phyloP scores from a whole-genome alignment of 1,140 invertebrate species.

The Archegozetes longisetosus region DNA sequence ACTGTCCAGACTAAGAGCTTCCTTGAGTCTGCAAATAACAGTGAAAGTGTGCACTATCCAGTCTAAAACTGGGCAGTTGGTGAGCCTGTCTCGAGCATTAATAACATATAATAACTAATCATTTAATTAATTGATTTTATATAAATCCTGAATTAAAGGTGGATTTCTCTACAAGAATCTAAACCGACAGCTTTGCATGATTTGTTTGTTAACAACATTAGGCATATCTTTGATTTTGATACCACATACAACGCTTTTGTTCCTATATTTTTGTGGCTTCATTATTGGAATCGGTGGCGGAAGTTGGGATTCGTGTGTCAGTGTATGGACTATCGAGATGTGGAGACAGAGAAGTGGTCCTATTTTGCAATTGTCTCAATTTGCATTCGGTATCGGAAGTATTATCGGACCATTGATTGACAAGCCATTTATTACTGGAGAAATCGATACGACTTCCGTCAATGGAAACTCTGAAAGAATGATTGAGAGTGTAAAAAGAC shows the following conservation, averaged over 20 bases:
- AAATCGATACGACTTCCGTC: background rate
- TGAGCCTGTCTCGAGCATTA: no score
- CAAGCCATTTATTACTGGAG: constrained; percentile 10
- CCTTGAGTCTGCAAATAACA: no score
- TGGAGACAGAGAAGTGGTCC: constrained; percentile 5
- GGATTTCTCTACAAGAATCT: background rate
- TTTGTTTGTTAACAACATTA: background rate
- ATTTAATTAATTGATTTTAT: background rate
- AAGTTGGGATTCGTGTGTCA: constrained; percentile 7
- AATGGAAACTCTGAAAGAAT: background rate
- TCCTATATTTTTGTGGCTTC: background rate
- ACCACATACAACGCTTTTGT: background rate
- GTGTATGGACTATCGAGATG: constrained; percentile 14
- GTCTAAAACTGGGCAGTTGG: no score
- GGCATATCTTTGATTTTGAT: background rate
- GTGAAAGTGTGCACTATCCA: no score
- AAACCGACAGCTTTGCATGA: constrained; percentile 4
- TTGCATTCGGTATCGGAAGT: constrained; percentile 11
- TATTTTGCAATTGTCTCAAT: constrained; percentile 10
- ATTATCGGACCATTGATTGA: constrained; percentile 13
- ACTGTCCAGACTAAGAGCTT: no score
- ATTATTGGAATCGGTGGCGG: constrained; percentile 5
- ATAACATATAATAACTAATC: no score
- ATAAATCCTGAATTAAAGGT: background rate
- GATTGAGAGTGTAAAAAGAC: background rate